phyloP scores from a whole-genome alignment of 1,140 invertebrate species.

The Bursaphelenchus mucronatus region DNA sequence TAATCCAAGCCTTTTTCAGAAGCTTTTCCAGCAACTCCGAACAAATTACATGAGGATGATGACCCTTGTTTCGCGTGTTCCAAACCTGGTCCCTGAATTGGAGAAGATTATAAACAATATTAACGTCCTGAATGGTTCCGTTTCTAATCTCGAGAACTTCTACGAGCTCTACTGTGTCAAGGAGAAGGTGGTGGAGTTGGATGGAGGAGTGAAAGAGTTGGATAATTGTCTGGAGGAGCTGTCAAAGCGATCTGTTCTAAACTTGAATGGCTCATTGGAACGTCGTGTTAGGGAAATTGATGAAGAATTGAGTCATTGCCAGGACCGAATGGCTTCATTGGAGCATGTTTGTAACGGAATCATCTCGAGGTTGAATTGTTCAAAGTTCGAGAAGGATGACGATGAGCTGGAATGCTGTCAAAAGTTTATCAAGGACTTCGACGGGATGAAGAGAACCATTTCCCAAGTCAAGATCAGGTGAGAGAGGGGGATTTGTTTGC shows the following conservation, averaged over 20 bases:
- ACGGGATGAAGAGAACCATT: neutral
- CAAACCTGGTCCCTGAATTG: too few species aligned
- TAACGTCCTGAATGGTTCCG: neutral
- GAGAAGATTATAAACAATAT: neutral
- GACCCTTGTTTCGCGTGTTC: too few species aligned
- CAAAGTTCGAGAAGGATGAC: neutral
- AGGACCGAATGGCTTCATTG: conserved; percentile 1
- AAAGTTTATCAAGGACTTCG: neutral
- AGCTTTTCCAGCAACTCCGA: too few species aligned
- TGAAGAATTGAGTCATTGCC: conserved; percentile 3
- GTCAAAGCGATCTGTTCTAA: neutral
- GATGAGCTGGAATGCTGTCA: neutral
- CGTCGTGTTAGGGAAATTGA: neutral
- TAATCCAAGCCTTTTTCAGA: too few species aligned
- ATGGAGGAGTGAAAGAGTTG: neutral
- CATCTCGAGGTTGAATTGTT: neutral
- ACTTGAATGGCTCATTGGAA: neutral
- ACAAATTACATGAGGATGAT: too few species aligned
- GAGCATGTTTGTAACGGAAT: neutral
- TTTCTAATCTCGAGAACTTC: conserved; percentile 2
- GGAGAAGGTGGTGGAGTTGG: neutral
- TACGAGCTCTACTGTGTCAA: neutral
- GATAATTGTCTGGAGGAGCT: neutral
- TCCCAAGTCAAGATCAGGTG: too few species aligned
- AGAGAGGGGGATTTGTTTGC: too few species aligned